Evolutionary conservation across 2,797 vertebrate species (phyloP).

Genomic region (Xenops minutus): DNA sequence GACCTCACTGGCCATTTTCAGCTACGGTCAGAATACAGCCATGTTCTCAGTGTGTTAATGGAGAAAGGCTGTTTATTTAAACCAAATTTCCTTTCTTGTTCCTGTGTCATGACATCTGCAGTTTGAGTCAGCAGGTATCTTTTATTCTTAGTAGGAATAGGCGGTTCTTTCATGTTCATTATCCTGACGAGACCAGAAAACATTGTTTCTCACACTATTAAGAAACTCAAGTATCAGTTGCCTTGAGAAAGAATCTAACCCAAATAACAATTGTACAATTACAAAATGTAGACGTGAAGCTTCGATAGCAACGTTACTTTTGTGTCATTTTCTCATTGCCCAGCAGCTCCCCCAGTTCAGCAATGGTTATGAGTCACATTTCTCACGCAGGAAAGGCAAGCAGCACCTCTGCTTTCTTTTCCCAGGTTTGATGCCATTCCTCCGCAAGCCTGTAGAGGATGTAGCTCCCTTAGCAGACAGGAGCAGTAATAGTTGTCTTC

Average conservation of each 20-base stretch:
- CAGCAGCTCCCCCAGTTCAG: background rate
- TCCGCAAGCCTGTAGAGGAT: background rate
- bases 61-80: background rate
- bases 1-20: background rate
- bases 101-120: background rate
- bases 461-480: background rate
- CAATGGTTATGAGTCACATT: background rate
- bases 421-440: background rate
- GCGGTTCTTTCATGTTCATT: background rate
- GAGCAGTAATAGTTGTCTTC: background rate
- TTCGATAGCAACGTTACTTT: background rate
- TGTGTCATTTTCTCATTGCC: background rate
- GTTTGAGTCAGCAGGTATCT: background rate
- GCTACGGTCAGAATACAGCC: background rate
- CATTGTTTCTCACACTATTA: background rate
- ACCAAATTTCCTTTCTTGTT: background rate
- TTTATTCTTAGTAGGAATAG: background rate
- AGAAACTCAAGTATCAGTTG: background rate
- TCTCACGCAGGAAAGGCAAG: background rate
- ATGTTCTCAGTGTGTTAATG: rapidly evolving
- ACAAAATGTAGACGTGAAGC: background rate
- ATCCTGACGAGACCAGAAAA: background rate
- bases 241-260: background rate
- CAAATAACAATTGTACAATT: background rate
- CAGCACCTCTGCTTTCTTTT: background rate